phyloP scores from a whole-genome alignment of 1,140 invertebrate genomes.

The Pinna nobilis region DNA sequence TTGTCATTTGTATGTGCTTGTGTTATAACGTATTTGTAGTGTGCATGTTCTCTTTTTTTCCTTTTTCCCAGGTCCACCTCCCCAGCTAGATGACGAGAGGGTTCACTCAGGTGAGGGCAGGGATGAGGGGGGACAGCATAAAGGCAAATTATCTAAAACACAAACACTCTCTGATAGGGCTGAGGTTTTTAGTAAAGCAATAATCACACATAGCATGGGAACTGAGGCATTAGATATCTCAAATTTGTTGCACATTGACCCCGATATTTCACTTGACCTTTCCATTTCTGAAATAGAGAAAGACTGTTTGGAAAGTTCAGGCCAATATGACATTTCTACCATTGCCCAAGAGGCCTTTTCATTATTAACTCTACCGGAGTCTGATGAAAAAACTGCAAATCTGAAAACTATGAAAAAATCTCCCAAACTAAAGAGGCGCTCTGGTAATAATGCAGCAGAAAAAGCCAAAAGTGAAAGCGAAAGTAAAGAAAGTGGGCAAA shows the following conservation, averaged over 20 bases:
- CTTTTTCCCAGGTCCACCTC: constrained; percentile 37
- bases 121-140: constrained; percentile 18
- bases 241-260: too few species aligned
- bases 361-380: neutral
- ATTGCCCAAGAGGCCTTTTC: neutral
- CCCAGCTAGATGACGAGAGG: constrained; percentile 17
- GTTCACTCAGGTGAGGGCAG: constrained; percentile 32
- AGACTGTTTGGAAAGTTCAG: constrained; percentile 3
- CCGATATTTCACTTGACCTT: constrained; percentile 8
- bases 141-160: constrained; percentile 16
- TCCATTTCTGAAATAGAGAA: constrained; percentile 29
- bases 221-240: too few species aligned
- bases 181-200: too few species aligned
- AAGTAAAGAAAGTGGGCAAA: neutral
- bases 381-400: neutral
- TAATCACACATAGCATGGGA: too few species aligned
- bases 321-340: constrained; percentile 19
- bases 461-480: neutral
- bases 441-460: neutral
- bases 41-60: constrained; percentile 33
- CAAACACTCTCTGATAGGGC: too few species aligned
- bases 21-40: neutral
- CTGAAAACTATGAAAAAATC: constrained; percentile 10
- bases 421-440: neutral
- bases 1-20: neutral